Evolutionary conservation across 2,113 vertebrate genomes (phyloP).

Genomic region (Chloroceryle aenea): DNA sequence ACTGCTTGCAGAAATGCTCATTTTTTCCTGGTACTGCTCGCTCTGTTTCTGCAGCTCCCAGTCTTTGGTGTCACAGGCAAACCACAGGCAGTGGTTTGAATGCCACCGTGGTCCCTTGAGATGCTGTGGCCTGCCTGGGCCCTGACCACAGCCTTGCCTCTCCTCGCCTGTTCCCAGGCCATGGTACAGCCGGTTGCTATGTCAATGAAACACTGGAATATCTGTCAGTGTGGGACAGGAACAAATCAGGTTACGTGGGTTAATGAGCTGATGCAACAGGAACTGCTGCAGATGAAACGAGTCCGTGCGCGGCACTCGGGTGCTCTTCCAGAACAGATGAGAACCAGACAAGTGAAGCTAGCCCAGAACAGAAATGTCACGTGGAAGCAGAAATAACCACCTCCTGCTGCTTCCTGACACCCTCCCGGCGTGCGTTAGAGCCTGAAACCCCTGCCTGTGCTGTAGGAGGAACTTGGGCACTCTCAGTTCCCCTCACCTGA

Average conservation of each 20-base stretch:
- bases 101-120: background rate
- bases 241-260: background rate
- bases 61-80: background rate
- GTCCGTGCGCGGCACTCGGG: background rate
- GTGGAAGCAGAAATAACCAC: background rate
- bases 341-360: background rate
- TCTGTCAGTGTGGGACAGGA: background rate
- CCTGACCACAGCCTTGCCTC: background rate
- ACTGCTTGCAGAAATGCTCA: background rate
- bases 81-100: background rate
- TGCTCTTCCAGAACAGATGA: background rate
- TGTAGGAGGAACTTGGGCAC: background rate
- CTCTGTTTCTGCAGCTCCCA: background rate
- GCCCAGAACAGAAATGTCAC: background rate
- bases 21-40: background rate
- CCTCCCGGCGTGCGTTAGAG: background rate
- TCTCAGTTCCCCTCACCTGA: background rate
- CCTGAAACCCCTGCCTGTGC: background rate
- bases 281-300: background rate
- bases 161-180: background rate
- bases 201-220: background rate
- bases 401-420: background rate
- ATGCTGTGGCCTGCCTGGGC: background rate
- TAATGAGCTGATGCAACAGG: background rate
- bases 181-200: background rate